These are phyloP conservation scores for Drosophila quasianomalipes DNA, from an alignment of 2,888 invertebrate genomes.

Conservation along the genomic window DNA sequence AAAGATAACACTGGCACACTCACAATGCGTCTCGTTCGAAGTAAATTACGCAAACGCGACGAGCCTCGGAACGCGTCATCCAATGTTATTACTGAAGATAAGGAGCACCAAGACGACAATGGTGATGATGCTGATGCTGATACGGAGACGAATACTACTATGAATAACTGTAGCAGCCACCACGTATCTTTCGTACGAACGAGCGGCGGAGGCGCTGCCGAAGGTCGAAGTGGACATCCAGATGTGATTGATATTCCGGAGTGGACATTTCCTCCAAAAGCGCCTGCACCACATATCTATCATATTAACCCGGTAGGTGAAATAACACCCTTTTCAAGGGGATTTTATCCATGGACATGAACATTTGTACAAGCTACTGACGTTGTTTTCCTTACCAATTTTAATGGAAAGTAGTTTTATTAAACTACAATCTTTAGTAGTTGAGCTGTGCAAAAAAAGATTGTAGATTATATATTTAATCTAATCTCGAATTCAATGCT, in stretches of 20 bases:
- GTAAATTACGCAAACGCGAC: slow-evolving; percentile 94
- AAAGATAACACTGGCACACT: slow-evolving; percentile 92
- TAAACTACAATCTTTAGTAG: not conserved
- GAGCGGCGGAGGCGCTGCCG: slow-evolving; percentile 52
- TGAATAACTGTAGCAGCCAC: slow-evolving; percentile 58
- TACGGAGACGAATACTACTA: slow-evolving; percentile 22
- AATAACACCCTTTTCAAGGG: not conserved
- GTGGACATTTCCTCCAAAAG: slow-evolving; percentile 94
- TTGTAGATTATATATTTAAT: not conserved
- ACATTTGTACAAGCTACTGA: not conserved
- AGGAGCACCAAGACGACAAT: slow-evolving; percentile 19
- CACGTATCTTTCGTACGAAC: slow-evolving; percentile 70
- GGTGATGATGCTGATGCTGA: slow-evolving; percentile 8
- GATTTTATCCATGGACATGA: not conserved
- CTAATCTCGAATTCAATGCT: not conserved
- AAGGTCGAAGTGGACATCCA: slow-evolving; percentile 32
- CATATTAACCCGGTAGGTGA: slow-evolving; percentile 90
- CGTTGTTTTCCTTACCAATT: not conserved
- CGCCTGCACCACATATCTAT: slow-evolving; percentile 90
- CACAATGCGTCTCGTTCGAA: slow-evolving; percentile 96
- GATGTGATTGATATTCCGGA: slow-evolving; percentile 86
- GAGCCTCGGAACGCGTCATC: slow-evolving; percentile 87
- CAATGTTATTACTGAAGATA: slow-evolving; percentile 13
- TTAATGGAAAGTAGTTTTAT: not conserved
- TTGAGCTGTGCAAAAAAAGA: not conserved